Evolutionary conservation across 2,797 vertebrate species (phyloP).

Genomic region (Neomorphus geoffroyi): DNA sequence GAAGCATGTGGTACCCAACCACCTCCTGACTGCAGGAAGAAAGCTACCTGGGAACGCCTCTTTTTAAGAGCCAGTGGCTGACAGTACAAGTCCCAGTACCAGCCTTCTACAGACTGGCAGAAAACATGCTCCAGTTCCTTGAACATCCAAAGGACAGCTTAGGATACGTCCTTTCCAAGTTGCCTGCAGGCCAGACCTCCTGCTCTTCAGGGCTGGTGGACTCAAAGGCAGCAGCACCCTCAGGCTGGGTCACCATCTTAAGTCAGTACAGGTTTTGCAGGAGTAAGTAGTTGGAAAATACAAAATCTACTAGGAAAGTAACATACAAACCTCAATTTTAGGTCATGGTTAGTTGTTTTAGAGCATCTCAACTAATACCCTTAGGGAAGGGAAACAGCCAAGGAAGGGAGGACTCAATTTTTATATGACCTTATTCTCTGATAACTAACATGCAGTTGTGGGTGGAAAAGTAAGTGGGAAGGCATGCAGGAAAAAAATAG

Average conservation of each 20-base stretch:
- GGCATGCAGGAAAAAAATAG: neutral
- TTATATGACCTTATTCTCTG: neutral
- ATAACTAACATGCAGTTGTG: neutral
- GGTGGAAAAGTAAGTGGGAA: neutral
- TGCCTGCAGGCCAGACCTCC: too few relatives aligned
- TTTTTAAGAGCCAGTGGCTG: neutral
- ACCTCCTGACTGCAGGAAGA: rapidly evolving
- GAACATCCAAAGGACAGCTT: neutral
- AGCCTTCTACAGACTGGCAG: neutral
- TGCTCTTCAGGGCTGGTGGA: neutral
- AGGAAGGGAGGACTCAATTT: neutral
- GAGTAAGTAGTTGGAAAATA: neutral
- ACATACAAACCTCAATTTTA: neutral
- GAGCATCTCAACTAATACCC: neutral
- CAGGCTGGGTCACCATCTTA: rapidly evolving
- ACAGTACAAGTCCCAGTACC: neutral
- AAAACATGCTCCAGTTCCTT: neutral
- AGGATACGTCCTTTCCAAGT: neutral
- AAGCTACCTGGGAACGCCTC: neutral
- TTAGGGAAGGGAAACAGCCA: neutral
- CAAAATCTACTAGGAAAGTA: neutral
- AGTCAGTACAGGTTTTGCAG: neutral
- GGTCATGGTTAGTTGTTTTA: neutral
- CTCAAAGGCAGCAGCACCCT: neutral
- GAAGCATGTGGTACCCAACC: neutral